These are phyloP conservation scores for Euplagia quadripunctaria DNA, from an alignment of 2,888 invertebrate species.

Conservation along the genomic window DNA sequence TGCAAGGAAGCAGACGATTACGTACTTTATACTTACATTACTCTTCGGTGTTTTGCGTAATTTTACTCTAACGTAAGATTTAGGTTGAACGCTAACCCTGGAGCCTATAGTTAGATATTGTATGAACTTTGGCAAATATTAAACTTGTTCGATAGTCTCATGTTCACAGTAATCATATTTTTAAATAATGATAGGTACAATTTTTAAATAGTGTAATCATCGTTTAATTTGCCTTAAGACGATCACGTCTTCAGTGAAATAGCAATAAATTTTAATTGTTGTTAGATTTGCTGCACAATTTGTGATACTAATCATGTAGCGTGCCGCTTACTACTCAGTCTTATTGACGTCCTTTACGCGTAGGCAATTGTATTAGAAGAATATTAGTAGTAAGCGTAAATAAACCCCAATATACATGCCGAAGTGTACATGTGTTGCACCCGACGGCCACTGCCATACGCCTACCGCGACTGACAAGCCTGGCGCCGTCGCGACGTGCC, in stretches of 20 bases:
- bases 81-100: constrained; percentile 63
- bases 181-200: constrained; percentile 53
- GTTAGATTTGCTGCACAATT: constrained; percentile 80
- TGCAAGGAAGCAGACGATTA: constrained; percentile 75
- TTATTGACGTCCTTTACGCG: constrained; percentile 82
- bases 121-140: constrained; percentile 55
- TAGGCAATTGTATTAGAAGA: constrained; percentile 85
- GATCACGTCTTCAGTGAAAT: constrained; percentile 76
- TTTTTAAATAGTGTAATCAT: constrained; percentile 65
- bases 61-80: constrained; percentile 71
- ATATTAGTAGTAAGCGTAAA: constrained; percentile 80
- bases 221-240: constrained; percentile 83
- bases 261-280: constrained; percentile 82
- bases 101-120: constrained; percentile 60
- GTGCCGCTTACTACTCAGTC: constrained; percentile 81
- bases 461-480: constrained; percentile 8
- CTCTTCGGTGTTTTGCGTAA: constrained; percentile 73
- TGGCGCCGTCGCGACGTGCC: constrained; percentile 4
- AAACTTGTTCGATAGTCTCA: constrained; percentile 62
- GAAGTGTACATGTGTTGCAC: constrained; percentile 40
- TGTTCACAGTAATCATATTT: constrained; percentile 58
- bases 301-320: constrained; percentile 82
- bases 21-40: constrained; percentile 75
- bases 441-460: constrained; percentile 18
- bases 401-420: constrained; percentile 77